Evolutionary conservation across 2,797 vertebrate species (phyloP), one percentile per base, ranked within the genome.

Genomic region (Thalassophryne amazonica): DNA sequence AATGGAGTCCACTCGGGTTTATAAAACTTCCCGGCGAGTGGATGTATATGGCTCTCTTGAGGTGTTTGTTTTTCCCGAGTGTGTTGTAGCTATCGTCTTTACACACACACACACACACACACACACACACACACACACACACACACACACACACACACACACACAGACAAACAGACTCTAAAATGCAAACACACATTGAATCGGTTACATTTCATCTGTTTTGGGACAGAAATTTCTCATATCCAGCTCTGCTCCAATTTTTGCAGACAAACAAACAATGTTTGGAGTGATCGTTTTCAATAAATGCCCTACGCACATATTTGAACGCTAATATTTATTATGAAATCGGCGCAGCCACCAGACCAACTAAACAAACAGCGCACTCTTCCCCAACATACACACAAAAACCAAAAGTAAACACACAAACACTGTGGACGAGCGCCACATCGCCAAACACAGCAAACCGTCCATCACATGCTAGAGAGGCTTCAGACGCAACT

Each of bases 21-120:
- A 89, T 92, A 70, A 93, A 95, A 93, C 89, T 90, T 91, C 91
- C 91, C 89, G 88, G 91, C 83, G 88, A 93, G 93, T 90, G 76
- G 91, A 91, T 90, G 83, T 76, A 63, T 78, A 83, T 47, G 76
- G 59, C 35, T 93, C 91, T 95, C 92, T 89, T 48, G 79, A 92
- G 91, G 89, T 94, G 93, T 86, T 85, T 81, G 73, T 83, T 84
- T 80, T 82, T 34, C 66, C 76, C 15, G 24, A 79, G 69, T 79
- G 77, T 31, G 69, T 77, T 81, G 79, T 59, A 82, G 80, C 83
- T 83, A 83, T 86, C 80, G 67, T 71, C 38, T 61, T 51, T 65
- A 76, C 52, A 6, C 21, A 6, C 5, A 16, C 31, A 29, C 14
- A 41, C 27, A 31, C 0, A n/a, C 34, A 25, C 49, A 46, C 28